Evolutionary conservation across 2,797 vertebrate species (phyloP).

Genomic region (Kryptolebias ocellatus): DNA sequence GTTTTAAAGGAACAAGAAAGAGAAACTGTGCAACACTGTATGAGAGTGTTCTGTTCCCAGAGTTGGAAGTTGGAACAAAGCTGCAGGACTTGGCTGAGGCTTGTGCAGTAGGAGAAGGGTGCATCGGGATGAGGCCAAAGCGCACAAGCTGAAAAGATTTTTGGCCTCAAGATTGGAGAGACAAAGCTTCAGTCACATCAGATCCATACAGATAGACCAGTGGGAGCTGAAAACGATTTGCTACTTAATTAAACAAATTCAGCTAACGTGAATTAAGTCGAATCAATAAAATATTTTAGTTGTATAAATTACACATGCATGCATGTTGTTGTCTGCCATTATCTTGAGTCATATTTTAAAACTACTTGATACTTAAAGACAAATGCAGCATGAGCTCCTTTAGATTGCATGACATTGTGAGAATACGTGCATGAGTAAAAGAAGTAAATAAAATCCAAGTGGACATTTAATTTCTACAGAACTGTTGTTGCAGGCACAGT

Average conservation of each 20-base stretch:
- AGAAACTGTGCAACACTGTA: slow-evolving; percentile 33
- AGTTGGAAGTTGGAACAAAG: slow-evolving; percentile 55
- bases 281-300: slow-evolving; percentile 25
- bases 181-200: slow-evolving; percentile 52
- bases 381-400: too few species aligned
- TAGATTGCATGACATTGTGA: too few species aligned
- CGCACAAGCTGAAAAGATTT: slow-evolving; percentile 65
- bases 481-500: slow-evolving; percentile 26
- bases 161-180: slow-evolving; percentile 53
- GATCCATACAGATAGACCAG: slow-evolving; percentile 44
- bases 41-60: slow-evolving; percentile 40
- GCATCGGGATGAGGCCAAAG: slow-evolving; percentile 65
- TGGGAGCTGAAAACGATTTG: slow-evolving; percentile 51
- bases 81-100: slow-evolving; percentile 57
- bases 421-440: too few species aligned
- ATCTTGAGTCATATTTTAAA: too few species aligned
- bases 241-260: slow-evolving; percentile 58
- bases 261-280: slow-evolving; percentile 17
- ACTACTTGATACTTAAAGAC: too few species aligned
- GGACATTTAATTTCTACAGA: slow-evolving; percentile 43
- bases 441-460: not conserved
- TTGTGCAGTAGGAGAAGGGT: slow-evolving; percentile 50
- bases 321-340: too few species aligned
- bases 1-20: slow-evolving; percentile 32
- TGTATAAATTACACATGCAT: too few species aligned